These are phyloP conservation scores for Xanthorhoe spadicearia DNA, from an alignment of 2,888 invertebrate species.

Conservation along the genomic window DNA sequence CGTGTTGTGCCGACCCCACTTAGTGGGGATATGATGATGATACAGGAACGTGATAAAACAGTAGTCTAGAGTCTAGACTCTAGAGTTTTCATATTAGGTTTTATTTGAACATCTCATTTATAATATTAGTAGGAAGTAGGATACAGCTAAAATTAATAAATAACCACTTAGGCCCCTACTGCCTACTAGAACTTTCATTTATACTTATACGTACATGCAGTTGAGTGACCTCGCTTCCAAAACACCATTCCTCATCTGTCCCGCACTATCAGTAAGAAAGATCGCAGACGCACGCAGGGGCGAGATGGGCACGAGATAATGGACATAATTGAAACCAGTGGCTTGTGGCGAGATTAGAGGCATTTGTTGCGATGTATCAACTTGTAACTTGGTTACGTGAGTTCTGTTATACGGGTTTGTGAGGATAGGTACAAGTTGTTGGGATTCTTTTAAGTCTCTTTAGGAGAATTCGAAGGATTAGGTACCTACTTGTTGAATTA, in stretches of 20 bases:
- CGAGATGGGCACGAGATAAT: conserved; percentile 36
- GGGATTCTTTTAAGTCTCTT: neutral
- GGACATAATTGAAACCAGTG: conserved; percentile 42
- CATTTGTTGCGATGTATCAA: conserved; percentile 29
- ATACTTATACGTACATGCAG: neutral
- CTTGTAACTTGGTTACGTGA: conserved; percentile 24
- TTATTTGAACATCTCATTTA: too few species aligned
- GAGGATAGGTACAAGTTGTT: neutral
- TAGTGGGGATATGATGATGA: too few species aligned
- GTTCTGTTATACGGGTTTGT: neutral
- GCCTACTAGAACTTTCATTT: neutral
- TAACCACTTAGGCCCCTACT: too few species aligned
- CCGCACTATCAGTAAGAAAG: conserved; percentile 54
- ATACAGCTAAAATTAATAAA: too few species aligned
- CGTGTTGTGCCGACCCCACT: too few species aligned
- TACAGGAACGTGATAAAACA: too few species aligned
- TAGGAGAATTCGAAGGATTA: too few species aligned
- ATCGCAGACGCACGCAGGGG: conserved; percentile 55
- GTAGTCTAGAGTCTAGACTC: too few species aligned
- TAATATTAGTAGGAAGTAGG: too few species aligned
- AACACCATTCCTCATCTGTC: conserved; percentile 38
- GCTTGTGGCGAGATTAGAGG: conserved; percentile 40
- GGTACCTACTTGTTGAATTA: too few species aligned
- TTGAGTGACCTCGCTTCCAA: conserved; percentile 11
- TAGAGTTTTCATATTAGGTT: too few species aligned